These are phyloP conservation scores for Ceryle rudis DNA, from an alignment of 2,797 vertebrate species.

Conservation along the genomic window DNA sequence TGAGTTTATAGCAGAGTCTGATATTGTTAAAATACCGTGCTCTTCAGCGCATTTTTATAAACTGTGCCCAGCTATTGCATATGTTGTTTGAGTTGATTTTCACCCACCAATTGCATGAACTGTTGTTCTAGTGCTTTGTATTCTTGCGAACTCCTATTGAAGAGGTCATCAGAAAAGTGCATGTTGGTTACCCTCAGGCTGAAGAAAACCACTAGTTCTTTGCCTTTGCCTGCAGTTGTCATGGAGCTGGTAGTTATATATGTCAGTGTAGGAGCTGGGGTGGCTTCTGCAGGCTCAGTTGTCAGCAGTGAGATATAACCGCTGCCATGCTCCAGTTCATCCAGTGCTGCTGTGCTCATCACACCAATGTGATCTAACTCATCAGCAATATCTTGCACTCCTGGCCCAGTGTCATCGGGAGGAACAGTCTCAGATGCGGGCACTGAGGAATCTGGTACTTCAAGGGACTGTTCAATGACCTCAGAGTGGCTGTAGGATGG, in stretches of 20 bases:
- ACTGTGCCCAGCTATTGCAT: not conserved
- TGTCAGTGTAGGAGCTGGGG: conserved; percentile 70
- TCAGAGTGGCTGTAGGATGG: not conserved
- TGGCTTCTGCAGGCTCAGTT: conserved; percentile 50
- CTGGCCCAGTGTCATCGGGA: not conserved
- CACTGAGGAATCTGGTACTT: not conserved
- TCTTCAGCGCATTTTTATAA: not conserved
- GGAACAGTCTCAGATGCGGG: not conserved
- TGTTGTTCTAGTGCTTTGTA: conserved; percentile 87
- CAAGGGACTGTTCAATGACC: conserved; percentile 12
- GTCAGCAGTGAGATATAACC: conserved; percentile 33
- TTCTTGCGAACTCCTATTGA: conserved; percentile 89
- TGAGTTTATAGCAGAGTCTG: not conserved
- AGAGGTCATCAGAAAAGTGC: conserved; percentile 90
- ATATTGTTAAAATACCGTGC: not conserved
- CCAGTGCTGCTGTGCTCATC: conserved; percentile 45
- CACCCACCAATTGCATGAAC: conserved; percentile 90
- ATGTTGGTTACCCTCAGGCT: conserved; percentile 91
- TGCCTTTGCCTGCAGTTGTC: conserved; percentile 80
- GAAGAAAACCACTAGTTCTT: conserved; percentile 93
- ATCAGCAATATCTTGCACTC: conserved; percentile 53
- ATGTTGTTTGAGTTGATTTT: not conserved
- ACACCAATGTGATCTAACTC: conserved; percentile 55
- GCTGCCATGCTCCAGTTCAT: conserved; percentile 72
- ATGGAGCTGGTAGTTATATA: conserved; percentile 85